Conservation (phyloP, 2,113 vertebrate genomes). For the Columbina picui region DNA sequence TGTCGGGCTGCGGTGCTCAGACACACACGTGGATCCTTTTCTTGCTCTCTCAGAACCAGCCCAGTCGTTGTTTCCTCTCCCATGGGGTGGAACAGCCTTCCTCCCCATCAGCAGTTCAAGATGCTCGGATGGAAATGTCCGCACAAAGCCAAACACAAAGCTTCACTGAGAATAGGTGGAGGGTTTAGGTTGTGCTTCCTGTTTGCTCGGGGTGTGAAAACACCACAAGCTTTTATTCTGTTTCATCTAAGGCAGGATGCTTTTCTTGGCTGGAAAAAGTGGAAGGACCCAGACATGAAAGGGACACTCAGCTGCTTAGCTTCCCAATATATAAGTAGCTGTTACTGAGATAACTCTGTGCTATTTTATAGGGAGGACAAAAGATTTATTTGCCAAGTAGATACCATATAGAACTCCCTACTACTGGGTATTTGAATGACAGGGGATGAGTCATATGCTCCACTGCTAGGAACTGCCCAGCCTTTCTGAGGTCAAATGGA, state of each 20-base stretch:
- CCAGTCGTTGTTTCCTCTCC: not conserved
- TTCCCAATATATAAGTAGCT: not conserved
- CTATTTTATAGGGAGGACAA: not conserved
- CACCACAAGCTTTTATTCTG: not conserved
- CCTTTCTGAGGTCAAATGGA: not conserved
- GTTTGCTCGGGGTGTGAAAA: not conserved
- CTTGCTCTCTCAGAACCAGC: not conserved
- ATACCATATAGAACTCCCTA: not conserved
- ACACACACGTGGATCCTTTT: not conserved
- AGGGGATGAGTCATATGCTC: not conserved
- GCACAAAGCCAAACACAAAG: not conserved
- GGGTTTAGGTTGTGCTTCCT: fast-evolving
- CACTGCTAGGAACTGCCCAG: not conserved
- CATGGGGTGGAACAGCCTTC: not conserved
- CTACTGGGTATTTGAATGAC: not conserved
- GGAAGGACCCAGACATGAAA: not conserved
- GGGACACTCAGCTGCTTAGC: not conserved
- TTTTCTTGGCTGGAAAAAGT: not conserved
- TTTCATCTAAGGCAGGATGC: not conserved
- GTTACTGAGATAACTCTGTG: not conserved
- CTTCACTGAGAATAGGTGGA: not conserved
- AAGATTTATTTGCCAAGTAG: not conserved
- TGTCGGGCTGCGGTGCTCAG: not conserved
- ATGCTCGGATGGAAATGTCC: not conserved
- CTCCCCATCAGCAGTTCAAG: not conserved